Base-by-base conservation (phyloP, 2,113 vertebrate genomes). In the Brachirus orientalis region DNA sequence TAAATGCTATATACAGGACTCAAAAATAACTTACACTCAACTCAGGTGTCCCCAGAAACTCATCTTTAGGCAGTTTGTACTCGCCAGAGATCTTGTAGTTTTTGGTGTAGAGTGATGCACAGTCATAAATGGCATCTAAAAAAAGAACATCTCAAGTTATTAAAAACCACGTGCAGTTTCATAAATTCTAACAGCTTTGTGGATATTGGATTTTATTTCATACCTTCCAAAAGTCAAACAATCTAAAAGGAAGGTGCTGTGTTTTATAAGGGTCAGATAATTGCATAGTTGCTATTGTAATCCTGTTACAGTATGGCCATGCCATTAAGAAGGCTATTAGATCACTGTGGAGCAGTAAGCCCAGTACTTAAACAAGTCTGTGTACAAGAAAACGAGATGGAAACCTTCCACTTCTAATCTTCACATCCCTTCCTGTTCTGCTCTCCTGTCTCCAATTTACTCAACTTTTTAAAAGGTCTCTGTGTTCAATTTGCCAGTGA, bases 111-210 rank as follows among this genome's bases (percentile, higher is more conserved):
- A 99, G 95, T 1, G 97, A 96, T 1, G 96, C 95, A 52, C 97
- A 99, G 90, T 99, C 97, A 1, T 99, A 99, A 72, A 94, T 94
- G 61, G 97, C 98, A 74, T 98, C 98, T 99, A 51, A 33, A 63
- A 66, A 48, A 69, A 53, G 13, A 41, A 53, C 20, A 13, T 51
- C 7, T 41, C 38, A 17, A 66, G 35, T 76, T 63, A 80, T 73
- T 8, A 36, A 18, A 79, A 83, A 69, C 63, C 80, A 87, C 65
- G 50, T 72, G 64, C 13, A 47, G 17, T 63, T 68, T 61, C 45
- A 63, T 82, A 64, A 80, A 75, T 70, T 36, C 14, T 50, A 58
- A 28, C 2, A 28, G 28, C 4, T 43, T 43, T 43, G 38, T 40
- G 8, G 38, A 40, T 43, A 13, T 43, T 43, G 11, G 12, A 5